These are phyloP conservation scores for Sebastolobus alascanus DNA, from an alignment of 2,797 vertebrate genomes.

Conservation along the genomic window DNA sequence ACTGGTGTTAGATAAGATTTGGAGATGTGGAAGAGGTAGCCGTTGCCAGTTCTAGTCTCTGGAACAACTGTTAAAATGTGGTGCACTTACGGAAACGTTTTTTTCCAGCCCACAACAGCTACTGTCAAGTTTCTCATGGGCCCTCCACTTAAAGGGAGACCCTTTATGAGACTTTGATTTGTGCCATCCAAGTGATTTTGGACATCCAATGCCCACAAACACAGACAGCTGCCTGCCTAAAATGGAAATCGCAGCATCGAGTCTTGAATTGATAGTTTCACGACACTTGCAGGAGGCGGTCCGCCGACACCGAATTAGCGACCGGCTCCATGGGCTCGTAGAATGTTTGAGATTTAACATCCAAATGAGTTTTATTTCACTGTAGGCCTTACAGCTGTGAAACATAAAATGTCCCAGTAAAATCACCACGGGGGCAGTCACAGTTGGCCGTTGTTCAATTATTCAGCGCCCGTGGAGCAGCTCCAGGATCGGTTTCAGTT, in stretches of 20 bases:
- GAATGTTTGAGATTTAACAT: slow-evolving; percentile 50
- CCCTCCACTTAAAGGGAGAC: neutral
- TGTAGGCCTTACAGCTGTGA: slow-evolving; percentile 57
- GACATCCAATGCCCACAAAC: neutral
- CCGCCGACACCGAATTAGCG: slow-evolving; percentile 33
- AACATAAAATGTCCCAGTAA: slow-evolving; percentile 52
- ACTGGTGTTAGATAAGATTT: neutral
- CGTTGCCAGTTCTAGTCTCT: slow-evolving; percentile 8
- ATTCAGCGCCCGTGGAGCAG: slow-evolving; percentile 41
- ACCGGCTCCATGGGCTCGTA: slow-evolving; percentile 15
- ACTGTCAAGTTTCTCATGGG: neutral
- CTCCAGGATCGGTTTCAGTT: slow-evolving; percentile 29
- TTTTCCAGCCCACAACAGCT: neutral
- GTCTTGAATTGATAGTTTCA: slow-evolving; percentile 25
- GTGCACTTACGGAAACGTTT: neutral
- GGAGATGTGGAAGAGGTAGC: neutral
- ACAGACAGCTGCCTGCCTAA: neutral
- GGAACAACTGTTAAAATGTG: neutral
- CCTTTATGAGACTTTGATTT: neutral
- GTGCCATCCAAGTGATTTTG: neutral
- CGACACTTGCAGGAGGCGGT: slow-evolving; percentile 18
- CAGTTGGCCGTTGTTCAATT: slow-evolving; percentile 58
- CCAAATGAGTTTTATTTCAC: slow-evolving; percentile 63
- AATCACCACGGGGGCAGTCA: slow-evolving; percentile 40
- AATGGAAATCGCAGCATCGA: slow-evolving; percentile 14